Percentiles rank a stretch among this genome's conserved stretches.
Conservation (phyloP, 2,888 invertebrate genomes). For the Hedya salicella region DNA sequence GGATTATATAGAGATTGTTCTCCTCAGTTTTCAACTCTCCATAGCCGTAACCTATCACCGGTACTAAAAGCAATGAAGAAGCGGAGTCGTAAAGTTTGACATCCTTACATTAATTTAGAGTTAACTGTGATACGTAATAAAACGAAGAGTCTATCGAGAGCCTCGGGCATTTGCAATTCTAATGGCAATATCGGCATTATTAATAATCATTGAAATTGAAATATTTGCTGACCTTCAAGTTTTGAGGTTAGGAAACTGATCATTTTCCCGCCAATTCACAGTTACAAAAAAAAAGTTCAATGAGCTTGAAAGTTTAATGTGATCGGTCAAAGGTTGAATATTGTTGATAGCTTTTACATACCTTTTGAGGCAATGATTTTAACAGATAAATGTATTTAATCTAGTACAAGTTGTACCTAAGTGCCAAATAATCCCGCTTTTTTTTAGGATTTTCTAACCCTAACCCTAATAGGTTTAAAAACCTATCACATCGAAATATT, state of each 20-base stretch:
- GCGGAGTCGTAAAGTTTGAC: constrained; percentile 34
- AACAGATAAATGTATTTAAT: no score
- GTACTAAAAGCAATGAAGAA: constrained; percentile 38
- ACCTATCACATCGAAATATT: no score
- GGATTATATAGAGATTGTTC: no score
- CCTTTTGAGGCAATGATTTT: no score
- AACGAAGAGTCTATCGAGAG: constrained; percentile 35
- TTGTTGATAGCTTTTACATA: not conserved
- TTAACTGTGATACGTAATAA: constrained; percentile 41
- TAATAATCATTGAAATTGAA: constrained; percentile 29
- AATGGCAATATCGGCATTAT: constrained; percentile 32
- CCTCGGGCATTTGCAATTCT: constrained; percentile 35
- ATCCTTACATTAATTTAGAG: constrained; percentile 43
- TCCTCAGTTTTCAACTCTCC: no score
- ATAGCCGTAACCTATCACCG: constrained; percentile 28
- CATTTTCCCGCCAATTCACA: constrained; percentile 22
- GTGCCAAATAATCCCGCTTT: no score
- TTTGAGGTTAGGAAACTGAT: constrained; percentile 28
- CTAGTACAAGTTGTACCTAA: no score
- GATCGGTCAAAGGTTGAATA: not conserved
- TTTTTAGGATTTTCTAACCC: no score
- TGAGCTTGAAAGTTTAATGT: not conserved
- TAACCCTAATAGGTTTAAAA: no score
- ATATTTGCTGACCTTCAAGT: constrained; percentile 30
- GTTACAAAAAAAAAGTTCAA: constrained; percentile 14